Percentiles rank a stretch among this genome's conserved stretches.
These are phyloP conservation scores for Harpalus rubripes DNA, from an alignment of 2,888 invertebrate species.

Conservation along the genomic window DNA sequence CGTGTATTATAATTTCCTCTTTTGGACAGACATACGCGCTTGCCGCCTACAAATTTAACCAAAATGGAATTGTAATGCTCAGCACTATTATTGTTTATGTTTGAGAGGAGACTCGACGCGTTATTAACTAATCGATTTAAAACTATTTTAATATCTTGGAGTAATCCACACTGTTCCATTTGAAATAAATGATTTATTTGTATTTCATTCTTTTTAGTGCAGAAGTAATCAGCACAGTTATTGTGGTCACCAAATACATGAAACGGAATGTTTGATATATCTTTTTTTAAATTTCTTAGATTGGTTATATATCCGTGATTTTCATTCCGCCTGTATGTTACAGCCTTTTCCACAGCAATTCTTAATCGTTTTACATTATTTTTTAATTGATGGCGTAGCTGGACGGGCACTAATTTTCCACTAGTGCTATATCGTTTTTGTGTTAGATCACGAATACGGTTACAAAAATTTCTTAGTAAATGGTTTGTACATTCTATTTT, in stretches of 20 bases:
- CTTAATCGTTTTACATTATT: neutral
- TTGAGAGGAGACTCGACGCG: too few relatives aligned
- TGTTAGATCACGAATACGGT: neutral
- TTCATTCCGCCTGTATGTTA: neutral
- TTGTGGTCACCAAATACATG: constrained; percentile 3
- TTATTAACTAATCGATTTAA: too few relatives aligned
- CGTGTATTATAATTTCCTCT: too few relatives aligned
- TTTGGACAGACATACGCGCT: too few relatives aligned
- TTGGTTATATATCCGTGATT: neutral
- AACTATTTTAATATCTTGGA: neutral
- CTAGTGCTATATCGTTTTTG: constrained; percentile 25
- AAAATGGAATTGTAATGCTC: too few relatives aligned
- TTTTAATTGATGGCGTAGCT: neutral
- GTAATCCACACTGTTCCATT: constrained; percentile 21
- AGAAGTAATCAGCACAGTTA: constrained; percentile 6
- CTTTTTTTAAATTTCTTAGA: neutral
- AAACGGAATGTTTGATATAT: neutral
- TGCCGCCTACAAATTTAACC: too few relatives aligned
- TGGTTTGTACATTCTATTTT: constrained; percentile 12
- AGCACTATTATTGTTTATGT: too few relatives aligned
- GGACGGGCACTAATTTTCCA: neutral
- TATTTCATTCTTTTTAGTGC: neutral
- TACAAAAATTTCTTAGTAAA: constrained; percentile 14
- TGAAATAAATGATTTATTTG: neutral
- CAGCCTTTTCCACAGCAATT: too few relatives aligned